Evolutionary conservation across 2,113 vertebrate genomes (phyloP), one percentile per base, ranked within the genome.

Genomic region (Hiodon alosoides): DNA sequence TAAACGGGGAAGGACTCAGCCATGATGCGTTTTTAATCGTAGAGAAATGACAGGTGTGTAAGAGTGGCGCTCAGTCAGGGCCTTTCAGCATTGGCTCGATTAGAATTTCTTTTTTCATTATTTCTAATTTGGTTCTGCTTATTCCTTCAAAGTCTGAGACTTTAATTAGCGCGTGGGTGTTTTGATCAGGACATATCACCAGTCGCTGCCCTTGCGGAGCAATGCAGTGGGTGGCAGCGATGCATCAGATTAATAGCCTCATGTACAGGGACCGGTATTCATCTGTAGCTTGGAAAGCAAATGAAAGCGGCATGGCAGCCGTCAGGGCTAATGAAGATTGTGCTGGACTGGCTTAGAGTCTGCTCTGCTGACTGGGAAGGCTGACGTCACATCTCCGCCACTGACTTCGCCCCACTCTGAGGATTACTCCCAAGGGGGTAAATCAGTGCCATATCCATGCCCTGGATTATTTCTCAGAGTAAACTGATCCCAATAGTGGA

Each of bases 181-280:
- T 70, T 14, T 77, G 77, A 83, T 82, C 76, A 73, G 73, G 60
- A 74, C 73, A n/a, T 71, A 81, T 79, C 79, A 80, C 81, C 80
- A 80, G 73, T 71, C 54, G 74, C 64, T 48, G 67, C 77, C 77
- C 62, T 53, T 47, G 69, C 69, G 71, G 75, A 62, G 75, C 17
- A 10, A 9, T 55, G 68, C 14, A 60, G 82, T 80, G 79, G 79
- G 83, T 59, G 77, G 76, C 48, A 71, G 72, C 72, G 67, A 69
- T 69, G 68, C 72, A 6, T 66, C 75, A 47, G 52, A 80, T 83
- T 82, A 84, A 81, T 80, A 77, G 77, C 76, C 68, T 58, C 58
- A 8, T 3, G 14, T 17, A 50, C n/a, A 6, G 4, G 4, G 59
- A 57, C 5, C 11, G 31, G 31, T 31, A 31, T 31, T 31, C 31